These are phyloP conservation scores for Candidula unifasciata DNA, from an alignment of 2,888 invertebrate species.

Conservation along the genomic window DNA sequence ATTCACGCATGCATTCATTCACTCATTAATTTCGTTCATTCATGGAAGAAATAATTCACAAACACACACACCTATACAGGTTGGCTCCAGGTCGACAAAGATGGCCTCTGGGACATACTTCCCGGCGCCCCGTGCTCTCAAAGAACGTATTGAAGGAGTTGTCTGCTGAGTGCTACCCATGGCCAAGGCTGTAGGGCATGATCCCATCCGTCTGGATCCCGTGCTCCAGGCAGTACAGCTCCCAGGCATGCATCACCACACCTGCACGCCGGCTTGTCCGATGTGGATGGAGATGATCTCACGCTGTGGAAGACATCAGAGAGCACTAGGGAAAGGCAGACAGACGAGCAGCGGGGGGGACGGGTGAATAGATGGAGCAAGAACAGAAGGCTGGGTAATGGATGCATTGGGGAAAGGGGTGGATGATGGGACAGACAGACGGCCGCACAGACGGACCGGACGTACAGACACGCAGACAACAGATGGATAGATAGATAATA, in stretches of 20 bases:
- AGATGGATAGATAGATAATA: no score
- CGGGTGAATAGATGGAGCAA: no score
- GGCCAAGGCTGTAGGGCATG: constrained; percentile 46
- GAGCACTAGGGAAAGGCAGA: no score
- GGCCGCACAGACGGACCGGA: no score
- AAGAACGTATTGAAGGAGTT: constrained; percentile 54
- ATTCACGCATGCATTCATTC: no score
- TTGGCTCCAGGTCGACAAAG: constrained; percentile 96
- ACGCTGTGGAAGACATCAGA: constrained; percentile 33
- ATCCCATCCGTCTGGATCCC: constrained; percentile 48
- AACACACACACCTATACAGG: constrained; percentile 83
- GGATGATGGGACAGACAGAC: no score
- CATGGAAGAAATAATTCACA: no score
- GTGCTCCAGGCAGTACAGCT: constrained; percentile 53
- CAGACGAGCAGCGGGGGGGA: no score
- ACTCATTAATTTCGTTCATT: no score
- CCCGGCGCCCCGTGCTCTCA: constrained; percentile 91
- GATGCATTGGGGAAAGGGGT: no score
- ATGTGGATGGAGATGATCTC: constrained; percentile 53
- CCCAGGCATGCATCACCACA: constrained; percentile 53
- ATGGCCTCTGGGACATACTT: constrained; percentile 95
- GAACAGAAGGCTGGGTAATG: no score
- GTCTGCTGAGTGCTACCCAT: constrained; percentile 35
- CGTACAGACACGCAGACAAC: no score
- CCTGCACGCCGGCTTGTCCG: constrained; percentile 53